phyloP scores from a whole-genome alignment of 2,113 vertebrate genomes.

The Amphiprion percula region DNA sequence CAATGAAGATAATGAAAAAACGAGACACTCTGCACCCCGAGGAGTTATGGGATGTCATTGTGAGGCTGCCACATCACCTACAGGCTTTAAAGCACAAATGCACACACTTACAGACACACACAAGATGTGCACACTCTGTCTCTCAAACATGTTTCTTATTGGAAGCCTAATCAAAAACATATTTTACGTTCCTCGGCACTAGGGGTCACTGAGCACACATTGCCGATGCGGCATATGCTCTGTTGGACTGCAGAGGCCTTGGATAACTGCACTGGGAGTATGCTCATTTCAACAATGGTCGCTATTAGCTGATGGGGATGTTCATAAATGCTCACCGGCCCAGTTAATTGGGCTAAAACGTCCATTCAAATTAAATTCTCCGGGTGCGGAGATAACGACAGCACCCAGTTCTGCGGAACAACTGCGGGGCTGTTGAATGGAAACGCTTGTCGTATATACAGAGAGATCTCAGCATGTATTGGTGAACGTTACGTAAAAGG shows the following conservation, averaged over 20 bases:
- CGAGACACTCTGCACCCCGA: slow-evolving; percentile 57
- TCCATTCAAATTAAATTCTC: slow-evolving; percentile 81
- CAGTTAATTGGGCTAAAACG: slow-evolving; percentile 84
- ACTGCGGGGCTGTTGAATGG: slow-evolving; percentile 37
- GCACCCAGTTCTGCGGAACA: slow-evolving; percentile 52
- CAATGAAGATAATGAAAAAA: slow-evolving; percentile 76
- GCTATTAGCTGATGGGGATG: slow-evolving; percentile 82
- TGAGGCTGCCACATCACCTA: slow-evolving; percentile 53
- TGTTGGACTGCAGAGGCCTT: slow-evolving; percentile 41
- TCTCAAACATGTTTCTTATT: slow-evolving; percentile 16
- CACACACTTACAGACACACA: background rate
- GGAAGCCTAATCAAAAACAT: slow-evolving; percentile 54
- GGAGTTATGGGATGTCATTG: slow-evolving; percentile 64
- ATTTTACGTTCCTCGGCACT: slow-evolving; percentile 49
- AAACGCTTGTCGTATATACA: slow-evolving; percentile 39
- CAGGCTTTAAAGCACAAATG: slow-evolving; percentile 48
- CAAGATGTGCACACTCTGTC: background rate
- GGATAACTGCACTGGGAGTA: slow-evolving; percentile 67
- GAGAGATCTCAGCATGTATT: slow-evolving; percentile 27
- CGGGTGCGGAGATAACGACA: slow-evolving; percentile 75
- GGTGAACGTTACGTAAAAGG: slow-evolving; percentile 32
- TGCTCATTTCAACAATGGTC: slow-evolving; percentile 78
- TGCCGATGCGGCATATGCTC: slow-evolving; percentile 64
- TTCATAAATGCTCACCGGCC: slow-evolving; percentile 75
- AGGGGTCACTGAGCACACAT: slow-evolving; percentile 65